phyloP scores from a whole-genome alignment of 2,113 vertebrate species.

The Zootoca vivipara region DNA sequence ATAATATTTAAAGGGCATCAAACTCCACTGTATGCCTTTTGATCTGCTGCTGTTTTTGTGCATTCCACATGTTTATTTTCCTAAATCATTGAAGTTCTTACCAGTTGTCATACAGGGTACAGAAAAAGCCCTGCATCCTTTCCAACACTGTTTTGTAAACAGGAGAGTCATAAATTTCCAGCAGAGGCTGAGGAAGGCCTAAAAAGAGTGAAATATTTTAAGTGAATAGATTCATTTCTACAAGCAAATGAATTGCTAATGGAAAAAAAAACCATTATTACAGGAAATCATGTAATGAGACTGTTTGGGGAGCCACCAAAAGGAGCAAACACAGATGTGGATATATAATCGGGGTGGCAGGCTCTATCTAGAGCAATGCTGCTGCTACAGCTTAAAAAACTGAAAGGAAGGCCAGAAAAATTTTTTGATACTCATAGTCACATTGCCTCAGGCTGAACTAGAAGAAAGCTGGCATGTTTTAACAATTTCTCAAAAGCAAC shows the following conservation, averaged over 20 bases:
- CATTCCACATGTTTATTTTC: neutral
- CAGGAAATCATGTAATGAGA: neutral
- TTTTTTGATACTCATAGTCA: neutral
- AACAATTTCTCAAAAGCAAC: neutral
- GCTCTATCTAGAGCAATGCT: neutral
- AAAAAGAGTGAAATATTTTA: conserved; percentile 27
- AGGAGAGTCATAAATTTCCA: conserved; percentile 87
- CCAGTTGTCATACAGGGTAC: conserved; percentile 92
- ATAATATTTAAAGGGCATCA: neutral
- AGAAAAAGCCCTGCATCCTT: conserved; percentile 95
- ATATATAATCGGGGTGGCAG: accelerated
- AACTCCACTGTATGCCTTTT: accelerated
- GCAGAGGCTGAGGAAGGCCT: conserved; percentile 87
- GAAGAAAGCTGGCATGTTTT: conserved; percentile 3
- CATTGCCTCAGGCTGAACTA: neutral
- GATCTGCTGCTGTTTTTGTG: neutral
- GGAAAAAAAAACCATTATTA: neutral
- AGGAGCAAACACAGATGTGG: neutral
- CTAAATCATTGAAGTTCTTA: conserved; percentile 64
- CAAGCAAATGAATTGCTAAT: neutral
- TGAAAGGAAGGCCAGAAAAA: neutral
- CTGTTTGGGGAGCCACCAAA: neutral
- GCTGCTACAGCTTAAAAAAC: neutral
- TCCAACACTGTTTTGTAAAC: conserved; percentile 87
- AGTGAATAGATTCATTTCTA: neutral